These are phyloP conservation scores for Dicentrarchus labrax DNA, from an alignment of 2,113 vertebrate genomes.

Conservation along the genomic window DNA sequence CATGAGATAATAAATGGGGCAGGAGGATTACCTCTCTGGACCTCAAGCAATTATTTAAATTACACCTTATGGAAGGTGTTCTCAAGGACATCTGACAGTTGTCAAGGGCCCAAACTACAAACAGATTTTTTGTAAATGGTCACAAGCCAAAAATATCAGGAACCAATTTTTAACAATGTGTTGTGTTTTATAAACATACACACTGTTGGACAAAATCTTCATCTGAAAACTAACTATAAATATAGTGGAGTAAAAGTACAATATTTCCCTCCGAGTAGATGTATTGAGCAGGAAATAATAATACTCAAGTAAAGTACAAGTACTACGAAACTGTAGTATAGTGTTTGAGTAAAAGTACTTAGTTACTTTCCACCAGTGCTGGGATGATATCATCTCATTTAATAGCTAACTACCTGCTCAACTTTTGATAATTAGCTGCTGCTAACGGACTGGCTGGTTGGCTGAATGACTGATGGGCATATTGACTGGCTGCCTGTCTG, in stretches of 20 bases:
- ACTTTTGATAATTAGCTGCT: slow-evolving; percentile 46
- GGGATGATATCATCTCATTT: neutral
- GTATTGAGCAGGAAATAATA: neutral
- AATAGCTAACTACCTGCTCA: slow-evolving; percentile 11
- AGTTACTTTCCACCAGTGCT: too few species aligned
- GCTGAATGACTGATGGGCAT: slow-evolving; percentile 56
- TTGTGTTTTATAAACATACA: neutral
- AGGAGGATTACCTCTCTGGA: neutral
- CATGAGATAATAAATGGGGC: neutral
- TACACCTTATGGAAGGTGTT: neutral
- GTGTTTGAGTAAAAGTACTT: neutral
- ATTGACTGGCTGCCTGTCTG: slow-evolving; percentile 58
- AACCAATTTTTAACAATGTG: neutral
- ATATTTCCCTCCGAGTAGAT: neutral
- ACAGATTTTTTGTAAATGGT: neutral
- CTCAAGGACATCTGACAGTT: neutral
- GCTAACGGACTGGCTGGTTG: slow-evolving; percentile 36
- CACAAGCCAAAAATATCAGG: neutral
- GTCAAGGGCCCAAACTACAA: neutral
- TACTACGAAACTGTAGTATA: neutral
- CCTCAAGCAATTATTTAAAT: neutral
- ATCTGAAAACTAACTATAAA: neutral
- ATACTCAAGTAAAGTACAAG: neutral
- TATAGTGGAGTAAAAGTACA: neutral
- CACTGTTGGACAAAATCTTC: neutral